Evolutionary conservation across 1,140 invertebrate species (phyloP).

Genomic region (Xylocopa sonorina): DNA sequence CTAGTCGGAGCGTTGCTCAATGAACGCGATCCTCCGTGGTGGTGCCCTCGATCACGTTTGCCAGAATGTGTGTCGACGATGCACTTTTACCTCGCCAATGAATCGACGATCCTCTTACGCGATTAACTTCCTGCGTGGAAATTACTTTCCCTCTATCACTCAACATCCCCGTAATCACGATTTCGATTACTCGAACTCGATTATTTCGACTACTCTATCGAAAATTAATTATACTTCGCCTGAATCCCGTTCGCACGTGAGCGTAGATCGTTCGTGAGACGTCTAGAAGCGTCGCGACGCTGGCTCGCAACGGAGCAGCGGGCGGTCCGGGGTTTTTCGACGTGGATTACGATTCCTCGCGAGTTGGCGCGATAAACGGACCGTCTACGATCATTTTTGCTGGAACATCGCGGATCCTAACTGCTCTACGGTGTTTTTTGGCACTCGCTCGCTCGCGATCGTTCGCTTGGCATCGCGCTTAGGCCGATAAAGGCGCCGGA

Average conservation of each 20-base stretch:
- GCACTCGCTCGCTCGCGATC: slow-evolving; percentile 54
- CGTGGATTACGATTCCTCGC: slow-evolving; percentile 3
- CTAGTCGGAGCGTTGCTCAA: slow-evolving; percentile 33
- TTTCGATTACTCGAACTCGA: too few relatives aligned
- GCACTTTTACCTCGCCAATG: slow-evolving; percentile 27
- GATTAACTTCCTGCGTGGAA: not conserved
- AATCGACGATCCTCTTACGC: not conserved
- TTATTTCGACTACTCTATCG: too few relatives aligned
- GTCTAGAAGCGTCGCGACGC: slow-evolving; percentile 11
- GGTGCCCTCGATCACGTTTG: slow-evolving; percentile 3
- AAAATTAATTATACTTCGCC: too few relatives aligned
- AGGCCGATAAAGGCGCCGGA: slow-evolving; percentile 63
- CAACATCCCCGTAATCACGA: too few relatives aligned
- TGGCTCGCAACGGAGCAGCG: slow-evolving; percentile 2
- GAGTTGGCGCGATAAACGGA: slow-evolving; percentile 55
- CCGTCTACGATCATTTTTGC: slow-evolving; percentile 54
- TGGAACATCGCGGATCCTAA: slow-evolving; percentile 27
- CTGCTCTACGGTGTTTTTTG: slow-evolving; percentile 45
- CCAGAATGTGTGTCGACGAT: not conserved
- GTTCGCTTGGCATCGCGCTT: slow-evolving; percentile 63
- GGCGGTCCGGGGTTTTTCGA: not conserved
- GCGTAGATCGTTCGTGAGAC: not conserved
- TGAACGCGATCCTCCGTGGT: slow-evolving; percentile 5
- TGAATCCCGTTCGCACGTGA: not conserved
- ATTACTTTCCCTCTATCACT: not conserved